phyloP scores from a whole-genome alignment of 2,113 vertebrate genomes.

The Ptilonorhynchus violaceus region DNA sequence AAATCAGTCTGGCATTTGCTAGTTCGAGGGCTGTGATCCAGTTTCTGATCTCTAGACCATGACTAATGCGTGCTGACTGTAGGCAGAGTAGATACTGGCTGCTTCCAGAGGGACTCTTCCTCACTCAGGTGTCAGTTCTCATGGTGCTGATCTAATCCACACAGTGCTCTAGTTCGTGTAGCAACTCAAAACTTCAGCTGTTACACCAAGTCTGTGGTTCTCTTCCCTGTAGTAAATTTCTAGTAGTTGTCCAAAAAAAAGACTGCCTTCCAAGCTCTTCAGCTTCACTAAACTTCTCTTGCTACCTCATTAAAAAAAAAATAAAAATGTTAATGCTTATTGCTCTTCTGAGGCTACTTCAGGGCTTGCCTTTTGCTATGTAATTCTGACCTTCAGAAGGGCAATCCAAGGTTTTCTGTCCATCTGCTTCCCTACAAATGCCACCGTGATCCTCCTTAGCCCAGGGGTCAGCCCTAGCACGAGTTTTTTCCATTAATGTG shows the following conservation, averaged over 20 bases:
- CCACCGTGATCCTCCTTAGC: neutral
- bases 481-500: neutral
- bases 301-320: neutral
- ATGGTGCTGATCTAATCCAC: conserved; percentile 66
- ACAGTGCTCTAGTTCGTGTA: conserved; percentile 22
- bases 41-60: conserved; percentile 74
- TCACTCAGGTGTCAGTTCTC: conserved; percentile 73
- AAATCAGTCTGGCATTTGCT: conserved; percentile 1
- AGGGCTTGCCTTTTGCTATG: conserved; percentile 33
- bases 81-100: conserved; percentile 76
- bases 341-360: conserved; percentile 3
- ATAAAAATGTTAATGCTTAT: neutral
- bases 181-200: conserved; percentile 41
- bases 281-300: conserved; percentile 52
- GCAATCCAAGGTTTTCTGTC: conserved; percentile 9
- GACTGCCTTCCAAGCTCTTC: conserved; percentile 45
- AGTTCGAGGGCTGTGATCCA: conserved; percentile 78
- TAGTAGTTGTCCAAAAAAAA: conserved; percentile 51
- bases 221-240: conserved; percentile 6
- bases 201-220: conserved; percentile 36
- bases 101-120: conserved; percentile 77
- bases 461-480: neutral
- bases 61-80: conserved; percentile 77
- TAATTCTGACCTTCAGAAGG: neutral
- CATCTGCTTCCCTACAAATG: neutral